These are phyloP conservation scores for Temnothorax curvispinosus DNA, from an alignment of 1,140 invertebrate genomes.

Conservation along the genomic window DNA sequence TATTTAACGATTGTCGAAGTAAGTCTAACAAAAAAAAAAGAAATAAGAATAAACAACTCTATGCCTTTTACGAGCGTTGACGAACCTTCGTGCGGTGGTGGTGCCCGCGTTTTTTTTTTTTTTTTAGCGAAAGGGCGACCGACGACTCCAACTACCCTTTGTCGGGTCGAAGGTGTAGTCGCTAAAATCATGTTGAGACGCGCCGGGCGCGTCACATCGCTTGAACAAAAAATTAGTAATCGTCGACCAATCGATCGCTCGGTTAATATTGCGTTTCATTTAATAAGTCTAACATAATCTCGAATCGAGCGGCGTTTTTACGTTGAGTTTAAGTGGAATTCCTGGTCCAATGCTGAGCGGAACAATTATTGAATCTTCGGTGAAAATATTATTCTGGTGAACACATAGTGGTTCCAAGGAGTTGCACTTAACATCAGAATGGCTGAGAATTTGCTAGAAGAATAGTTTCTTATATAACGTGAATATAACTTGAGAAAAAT, in stretches of 20 bases:
- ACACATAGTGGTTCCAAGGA: background rate
- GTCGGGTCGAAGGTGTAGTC: slow-evolving; percentile 52
- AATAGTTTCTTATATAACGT: background rate
- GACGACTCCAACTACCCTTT: slow-evolving; percentile 34
- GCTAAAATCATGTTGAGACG: slow-evolving; percentile 45
- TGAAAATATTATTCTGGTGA: background rate
- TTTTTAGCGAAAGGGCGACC: background rate
- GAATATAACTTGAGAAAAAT: background rate
- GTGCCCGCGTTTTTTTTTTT: slow-evolving; percentile 66
- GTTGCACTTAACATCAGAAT: slow-evolving; percentile 27
- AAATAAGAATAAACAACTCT: slow-evolving; percentile 78
- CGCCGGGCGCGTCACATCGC: slow-evolving; percentile 31
- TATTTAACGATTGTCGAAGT: slow-evolving; percentile 79
- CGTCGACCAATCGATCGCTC: slow-evolving; percentile 23
- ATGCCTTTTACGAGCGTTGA: slow-evolving; percentile 83
- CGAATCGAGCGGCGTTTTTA: background rate
- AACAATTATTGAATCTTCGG: background rate
- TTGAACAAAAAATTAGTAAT: slow-evolving; percentile 48
- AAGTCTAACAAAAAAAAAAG: slow-evolving; percentile 60
- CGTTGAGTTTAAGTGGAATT: slow-evolving; percentile 12
- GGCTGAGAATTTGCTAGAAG: background rate
- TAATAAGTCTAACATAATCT: slow-evolving; percentile 48
- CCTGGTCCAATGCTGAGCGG: background rate
- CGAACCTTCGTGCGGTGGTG: slow-evolving; percentile 82
- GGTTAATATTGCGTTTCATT: slow-evolving; percentile 19